Evolutionary conservation across 2,797 vertebrate species (phyloP).

Genomic region (Masticophis lateralis): DNA sequence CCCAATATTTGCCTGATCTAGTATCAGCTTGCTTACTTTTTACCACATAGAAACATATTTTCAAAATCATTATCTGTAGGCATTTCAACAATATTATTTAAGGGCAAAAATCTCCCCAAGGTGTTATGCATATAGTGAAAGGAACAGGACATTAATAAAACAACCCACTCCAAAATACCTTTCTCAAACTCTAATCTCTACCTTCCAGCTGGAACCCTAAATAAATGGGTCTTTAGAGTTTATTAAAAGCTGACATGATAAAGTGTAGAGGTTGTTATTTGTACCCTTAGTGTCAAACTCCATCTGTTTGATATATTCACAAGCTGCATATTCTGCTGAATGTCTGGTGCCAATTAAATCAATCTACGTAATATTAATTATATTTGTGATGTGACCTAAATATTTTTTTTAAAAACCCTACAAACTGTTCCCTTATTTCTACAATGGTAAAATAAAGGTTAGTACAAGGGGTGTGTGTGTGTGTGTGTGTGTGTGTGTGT

Average conservation of each 20-base stretch:
- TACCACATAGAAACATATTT: neutral
- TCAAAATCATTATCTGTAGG: neutral
- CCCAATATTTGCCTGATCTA: neutral
- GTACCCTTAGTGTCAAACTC: neutral
- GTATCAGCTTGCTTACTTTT: neutral
- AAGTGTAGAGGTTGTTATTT: neutral
- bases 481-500: neutral
- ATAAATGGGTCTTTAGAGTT: neutral
- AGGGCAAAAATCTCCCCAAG: neutral
- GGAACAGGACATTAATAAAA: neutral
- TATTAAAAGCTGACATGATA: neutral
- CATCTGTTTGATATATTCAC: neutral
- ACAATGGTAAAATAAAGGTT: neutral
- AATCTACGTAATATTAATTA: neutral
- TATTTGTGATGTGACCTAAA: neutral
- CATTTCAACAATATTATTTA: neutral
- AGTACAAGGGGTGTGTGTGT: neutral
- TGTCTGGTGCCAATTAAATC: neutral
- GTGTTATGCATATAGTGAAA: neutral
- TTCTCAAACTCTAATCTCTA: neutral
- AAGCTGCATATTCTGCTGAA: neutral
- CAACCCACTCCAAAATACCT: neutral
- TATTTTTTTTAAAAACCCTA: neutral
- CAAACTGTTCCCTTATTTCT: neutral
- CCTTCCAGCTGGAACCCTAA: neutral